phyloP scores from a whole-genome alignment of 2,888 invertebrate genomes.

The Orthonychiurus folsomi region DNA sequence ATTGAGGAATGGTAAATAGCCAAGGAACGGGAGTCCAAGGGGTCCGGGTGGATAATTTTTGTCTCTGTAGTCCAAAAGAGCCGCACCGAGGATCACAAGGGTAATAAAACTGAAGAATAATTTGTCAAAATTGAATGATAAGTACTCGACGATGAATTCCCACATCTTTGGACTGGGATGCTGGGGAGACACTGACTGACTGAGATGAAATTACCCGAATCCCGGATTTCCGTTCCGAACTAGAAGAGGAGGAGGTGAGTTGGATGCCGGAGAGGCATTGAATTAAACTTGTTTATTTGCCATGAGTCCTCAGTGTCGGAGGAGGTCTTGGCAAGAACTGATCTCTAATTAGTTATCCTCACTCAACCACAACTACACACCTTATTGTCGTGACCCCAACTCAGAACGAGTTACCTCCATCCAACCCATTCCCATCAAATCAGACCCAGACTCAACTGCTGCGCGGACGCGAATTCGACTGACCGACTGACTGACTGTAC shows the following conservation, averaged over 20 bases:
- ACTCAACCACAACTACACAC: neutral
- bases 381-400: neutral
- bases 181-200: neutral
- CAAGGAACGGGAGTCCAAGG: conserved; percentile 64
- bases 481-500: neutral
- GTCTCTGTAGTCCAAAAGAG: conserved; percentile 42
- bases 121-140: conserved; percentile 24
- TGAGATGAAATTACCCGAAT: neutral
- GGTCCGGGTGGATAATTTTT: conserved; percentile 65
- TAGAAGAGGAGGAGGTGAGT: neutral
- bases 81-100: conserved; percentile 23
- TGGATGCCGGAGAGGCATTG: neutral
- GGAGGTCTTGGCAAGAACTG: neutral
- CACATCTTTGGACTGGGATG: conserved; percentile 21
- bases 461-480: neutral
- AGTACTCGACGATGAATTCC: conserved; percentile 13
- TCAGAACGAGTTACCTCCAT: neutral
- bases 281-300: neutral
- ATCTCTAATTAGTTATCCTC: neutral
- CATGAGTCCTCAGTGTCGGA: neutral
- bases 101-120: conserved; percentile 28
- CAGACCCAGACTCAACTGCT: neutral
- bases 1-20: conserved; percentile 67
- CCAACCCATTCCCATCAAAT: neutral
- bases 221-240: neutral